phyloP scores from a whole-genome alignment of 2,888 invertebrate genomes.

The Amphipoea oculea region DNA sequence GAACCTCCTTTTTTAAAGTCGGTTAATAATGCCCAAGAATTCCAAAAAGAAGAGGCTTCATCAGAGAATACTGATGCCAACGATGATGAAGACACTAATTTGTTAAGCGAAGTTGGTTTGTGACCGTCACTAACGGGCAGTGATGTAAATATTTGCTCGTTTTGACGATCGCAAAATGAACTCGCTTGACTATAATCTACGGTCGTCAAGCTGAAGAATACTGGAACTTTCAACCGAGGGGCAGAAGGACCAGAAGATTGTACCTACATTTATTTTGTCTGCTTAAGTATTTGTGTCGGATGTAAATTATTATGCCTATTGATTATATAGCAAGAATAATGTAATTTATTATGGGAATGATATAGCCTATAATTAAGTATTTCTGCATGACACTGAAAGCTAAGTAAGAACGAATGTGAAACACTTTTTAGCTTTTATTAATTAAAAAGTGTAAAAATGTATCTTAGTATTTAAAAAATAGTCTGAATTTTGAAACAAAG shows the following conservation, averaged over 20 bases:
- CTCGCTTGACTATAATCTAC: conserved; percentile 89
- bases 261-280: background rate
- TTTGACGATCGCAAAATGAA: conserved; percentile 91
- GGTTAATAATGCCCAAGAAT: background rate
- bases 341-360: background rate
- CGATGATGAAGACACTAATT: conserved; percentile 30
- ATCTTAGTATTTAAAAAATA: background rate
- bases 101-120: conserved; percentile 91
- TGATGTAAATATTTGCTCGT: conserved; percentile 86
- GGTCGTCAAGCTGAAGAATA: conserved; percentile 14
- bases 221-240: background rate
- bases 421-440: no score
- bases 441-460: background rate
- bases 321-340: background rate
- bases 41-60: background rate
- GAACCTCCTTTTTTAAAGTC: no score
- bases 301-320: background rate
- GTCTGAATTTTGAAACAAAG: background rate
- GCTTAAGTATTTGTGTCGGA: background rate
- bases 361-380: background rate
- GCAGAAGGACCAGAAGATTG: background rate
- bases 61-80: background rate
- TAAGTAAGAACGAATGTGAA: background rate
- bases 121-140: conserved; percentile 92
- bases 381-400: no score